Conservation (phyloP, 92 coral and sea anemone genomes). For the Porites divaricata region DNA sequence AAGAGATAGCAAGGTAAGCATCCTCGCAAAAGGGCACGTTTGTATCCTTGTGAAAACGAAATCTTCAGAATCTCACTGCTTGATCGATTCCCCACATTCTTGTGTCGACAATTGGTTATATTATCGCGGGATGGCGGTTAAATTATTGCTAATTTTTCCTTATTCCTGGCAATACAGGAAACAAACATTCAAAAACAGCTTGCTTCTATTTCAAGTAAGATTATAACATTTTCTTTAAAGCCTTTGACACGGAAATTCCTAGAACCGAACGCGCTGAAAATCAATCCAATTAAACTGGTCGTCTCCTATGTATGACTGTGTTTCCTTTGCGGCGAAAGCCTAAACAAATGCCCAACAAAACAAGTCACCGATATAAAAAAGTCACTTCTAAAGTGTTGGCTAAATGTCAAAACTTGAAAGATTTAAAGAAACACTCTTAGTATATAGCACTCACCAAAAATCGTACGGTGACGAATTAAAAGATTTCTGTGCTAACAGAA, state of each 20-base stretch:
- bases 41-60: neutral
- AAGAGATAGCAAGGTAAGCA: neutral
- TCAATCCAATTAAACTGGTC: conserved; percentile 25
- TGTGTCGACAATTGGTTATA: conserved; percentile 26
- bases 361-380: neutral
- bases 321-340: conserved; percentile 17
- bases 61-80: conserved; percentile 7
- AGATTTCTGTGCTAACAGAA: neutral
- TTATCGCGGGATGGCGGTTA: conserved; percentile 20
- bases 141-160: conserved; percentile 29
- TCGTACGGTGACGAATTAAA: neutral
- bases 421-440: neutral
- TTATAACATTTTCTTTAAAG: conserved; percentile 17
- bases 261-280: conserved; percentile 18
- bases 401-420: neutral
- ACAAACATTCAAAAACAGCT: conserved; percentile 13
- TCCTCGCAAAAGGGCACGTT: neutral
- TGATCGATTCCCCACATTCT: neutral
- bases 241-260: conserved; percentile 43
- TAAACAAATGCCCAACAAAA: neutral
- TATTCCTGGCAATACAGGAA: conserved; percentile 28
- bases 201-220: neutral
- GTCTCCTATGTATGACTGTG: conserved; percentile 4
- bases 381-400: neutral
- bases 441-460: conserved; percentile 33